Evolutionary conservation across 2,113 vertebrate species (phyloP), one percentile per base, ranked within the genome.

Genomic region (Tympanuchus pallidicinctus): DNA sequence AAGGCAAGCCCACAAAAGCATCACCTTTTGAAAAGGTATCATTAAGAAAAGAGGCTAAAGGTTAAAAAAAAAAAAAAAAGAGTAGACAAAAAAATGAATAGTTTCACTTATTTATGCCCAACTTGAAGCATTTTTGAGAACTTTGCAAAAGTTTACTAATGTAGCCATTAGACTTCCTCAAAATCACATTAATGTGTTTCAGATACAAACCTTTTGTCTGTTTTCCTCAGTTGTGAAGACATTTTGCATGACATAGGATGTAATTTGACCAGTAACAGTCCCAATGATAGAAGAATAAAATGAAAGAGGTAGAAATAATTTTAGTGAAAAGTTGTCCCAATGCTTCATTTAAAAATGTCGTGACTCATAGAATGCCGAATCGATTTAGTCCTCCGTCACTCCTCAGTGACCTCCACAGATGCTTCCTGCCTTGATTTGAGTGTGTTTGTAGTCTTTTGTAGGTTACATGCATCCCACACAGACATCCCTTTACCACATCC

Each of bases 401-500:
- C 38, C 87, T 92, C 75, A 30, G 25, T 95, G 94, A 95, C 89
- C 89, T 67, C 45, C 94, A 50, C 94, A 95, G 95, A 94, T 96
- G 95, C 91, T 96, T 96, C 95, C 95, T 95, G 94, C 66, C 87
- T 76, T 79, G 75, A 80, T 81, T 80, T 87, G 63, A 47, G 36
- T 7, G 11, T 88, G 54, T 93, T 94, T 91, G 87, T 86, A 82
- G 81, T 64, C 75, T 92, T 96, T 92, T 95, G 89, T 94, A 89
- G 70, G 56, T 73, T 66, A 63, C 67, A 88, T 82, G 60, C 79
- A 88, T 93, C 89, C 91, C 74, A 89, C 14, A 0, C 92, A 89
- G 87, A 85, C 91, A 87, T 92, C 94, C 94, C 91, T 76, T 95
- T 71, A 85, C 78, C 82, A 85, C 87, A 94, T 94, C 96, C 96